Percentiles rank a stretch among this genome's conserved stretches.
These are phyloP conservation scores for Cosmorhoe ocellata DNA, from an alignment of 2,888 invertebrate genomes.

Conservation along the genomic window DNA sequence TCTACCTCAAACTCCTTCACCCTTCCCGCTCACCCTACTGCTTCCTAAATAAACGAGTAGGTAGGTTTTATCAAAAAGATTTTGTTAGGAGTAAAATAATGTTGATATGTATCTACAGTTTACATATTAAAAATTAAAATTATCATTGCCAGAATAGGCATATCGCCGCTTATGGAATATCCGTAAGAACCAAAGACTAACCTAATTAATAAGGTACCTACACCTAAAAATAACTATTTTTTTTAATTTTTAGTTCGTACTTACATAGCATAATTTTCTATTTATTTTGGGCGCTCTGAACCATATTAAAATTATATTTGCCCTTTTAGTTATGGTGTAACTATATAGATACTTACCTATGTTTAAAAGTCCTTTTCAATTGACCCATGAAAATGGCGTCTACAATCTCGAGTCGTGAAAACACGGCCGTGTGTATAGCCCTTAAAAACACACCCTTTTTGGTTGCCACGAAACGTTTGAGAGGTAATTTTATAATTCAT, in stretches of 20 bases:
- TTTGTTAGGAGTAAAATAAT: too few relatives aligned
- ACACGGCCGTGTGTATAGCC: constrained; percentile 51
- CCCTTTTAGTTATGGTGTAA: constrained; percentile 3
- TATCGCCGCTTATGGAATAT: too few relatives aligned
- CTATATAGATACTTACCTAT: neutral
- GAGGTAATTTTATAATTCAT: constrained; percentile 76
- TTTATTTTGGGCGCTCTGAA: too few relatives aligned
- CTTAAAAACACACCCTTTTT: constrained; percentile 68
- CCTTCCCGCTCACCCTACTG: constrained; percentile 11
- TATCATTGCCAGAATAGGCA: too few relatives aligned
- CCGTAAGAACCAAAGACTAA: too few relatives aligned
- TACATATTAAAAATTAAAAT: too few relatives aligned
- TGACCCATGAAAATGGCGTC: constrained; percentile 59
- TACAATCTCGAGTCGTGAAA: constrained; percentile 39
- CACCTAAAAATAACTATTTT: too few relatives aligned
- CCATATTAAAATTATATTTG: neutral
- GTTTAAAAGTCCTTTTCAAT: constrained; percentile 24
- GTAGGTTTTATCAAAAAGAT: too few relatives aligned
- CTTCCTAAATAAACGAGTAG: neutral
- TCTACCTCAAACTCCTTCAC: constrained; percentile 19
- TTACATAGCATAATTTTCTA: too few relatives aligned
- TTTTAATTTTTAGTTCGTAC: neutral
- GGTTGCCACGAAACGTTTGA: constrained; percentile 69
- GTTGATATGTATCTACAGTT: too few relatives aligned
- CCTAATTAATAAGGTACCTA: too few relatives aligned